Percentiles rank a stretch among this genome's conserved stretches.
These are phyloP conservation scores for Dynastes hyllus DNA, from an alignment of 2,888 invertebrate species.

Conservation along the genomic window DNA sequence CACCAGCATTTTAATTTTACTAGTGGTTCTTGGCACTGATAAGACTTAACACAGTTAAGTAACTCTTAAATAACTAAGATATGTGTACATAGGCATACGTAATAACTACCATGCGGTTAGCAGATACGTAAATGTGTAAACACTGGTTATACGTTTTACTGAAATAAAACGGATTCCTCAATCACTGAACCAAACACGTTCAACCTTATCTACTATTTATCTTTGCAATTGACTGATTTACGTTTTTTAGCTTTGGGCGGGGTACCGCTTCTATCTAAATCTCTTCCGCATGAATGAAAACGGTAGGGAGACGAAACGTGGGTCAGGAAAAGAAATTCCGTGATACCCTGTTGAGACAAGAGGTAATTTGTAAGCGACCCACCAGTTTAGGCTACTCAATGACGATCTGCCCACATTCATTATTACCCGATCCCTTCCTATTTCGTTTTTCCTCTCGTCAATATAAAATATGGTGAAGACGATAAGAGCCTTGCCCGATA, in stretches of 20 bases:
- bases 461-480: background rate
- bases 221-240: slow-evolving; percentile 40
- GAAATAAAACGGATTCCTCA: background rate
- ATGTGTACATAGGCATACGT: too few relatives aligned
- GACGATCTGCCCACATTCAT: background rate
- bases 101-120: too few relatives aligned
- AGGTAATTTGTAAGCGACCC: slow-evolving; percentile 35
- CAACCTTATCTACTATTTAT: slow-evolving; percentile 39
- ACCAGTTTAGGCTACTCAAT: slow-evolving; percentile 15
- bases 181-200: slow-evolving; percentile 21
- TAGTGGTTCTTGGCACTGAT: too few relatives aligned
- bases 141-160: too few relatives aligned
- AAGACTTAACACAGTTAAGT: too few relatives aligned
- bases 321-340: slow-evolving; percentile 21
- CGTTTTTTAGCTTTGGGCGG: slow-evolving; percentile 28
- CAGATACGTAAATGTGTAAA: too few relatives aligned
- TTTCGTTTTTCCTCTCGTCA: background rate
- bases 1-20: too few relatives aligned
- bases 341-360: slow-evolving; percentile 24
- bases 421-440: background rate
- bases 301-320: slow-evolving; percentile 19
- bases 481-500: too few relatives aligned
- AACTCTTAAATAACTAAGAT: too few relatives aligned
- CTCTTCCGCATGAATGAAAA: slow-evolving; percentile 40
- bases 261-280: slow-evolving; percentile 37